Percentiles rank a stretch among this genome's conserved stretches.
Conservation (phyloP, 2,888 invertebrate genomes). For the Idaea dimidiata region DNA sequence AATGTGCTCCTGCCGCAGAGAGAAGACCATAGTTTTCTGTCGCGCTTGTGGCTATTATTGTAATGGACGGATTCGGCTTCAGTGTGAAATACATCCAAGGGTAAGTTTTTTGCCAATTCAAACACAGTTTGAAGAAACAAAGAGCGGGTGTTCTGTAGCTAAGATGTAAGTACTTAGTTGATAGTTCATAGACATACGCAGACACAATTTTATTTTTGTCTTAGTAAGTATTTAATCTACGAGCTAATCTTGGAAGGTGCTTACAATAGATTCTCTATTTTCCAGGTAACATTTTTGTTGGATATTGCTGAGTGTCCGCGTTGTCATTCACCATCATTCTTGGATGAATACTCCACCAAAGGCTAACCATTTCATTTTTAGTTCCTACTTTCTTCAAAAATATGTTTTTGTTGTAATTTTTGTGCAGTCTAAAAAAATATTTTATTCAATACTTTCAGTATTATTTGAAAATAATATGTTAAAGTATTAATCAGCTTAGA, state of each 20-base stretch:
- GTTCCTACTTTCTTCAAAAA: background rate
- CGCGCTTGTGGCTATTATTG: constrained; percentile 71
- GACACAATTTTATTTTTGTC: too few relatives aligned
- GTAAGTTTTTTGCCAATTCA: constrained; percentile 41
- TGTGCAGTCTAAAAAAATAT: constrained; percentile 5
- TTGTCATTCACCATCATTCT: constrained; percentile 62
- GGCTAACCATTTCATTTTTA: background rate
- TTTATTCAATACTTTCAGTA: constrained; percentile 12
- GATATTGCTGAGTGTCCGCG: constrained; percentile 75
- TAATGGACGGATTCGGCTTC: constrained; percentile 67
- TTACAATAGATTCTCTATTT: constrained; percentile 22
- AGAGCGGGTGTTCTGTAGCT: too few relatives aligned
- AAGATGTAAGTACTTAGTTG: too few relatives aligned
- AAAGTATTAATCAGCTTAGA: constrained; percentile 3
- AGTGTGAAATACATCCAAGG: constrained; percentile 64
- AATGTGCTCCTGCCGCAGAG: constrained; percentile 63
- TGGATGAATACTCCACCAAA: constrained; percentile 57
- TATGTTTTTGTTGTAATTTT: constrained; percentile 5
- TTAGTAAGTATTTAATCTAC: too few relatives aligned
- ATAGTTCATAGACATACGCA: too few relatives aligned
- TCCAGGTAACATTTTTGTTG: constrained; percentile 72
- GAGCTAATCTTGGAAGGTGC: background rate
- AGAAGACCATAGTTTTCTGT: constrained; percentile 69
- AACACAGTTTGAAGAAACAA: too few relatives aligned
- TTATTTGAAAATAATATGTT: constrained; percentile 21